Evolutionary conservation across 2,888 invertebrate genomes (phyloP).

Genomic region (Macrosoma leucophasiata): DNA sequence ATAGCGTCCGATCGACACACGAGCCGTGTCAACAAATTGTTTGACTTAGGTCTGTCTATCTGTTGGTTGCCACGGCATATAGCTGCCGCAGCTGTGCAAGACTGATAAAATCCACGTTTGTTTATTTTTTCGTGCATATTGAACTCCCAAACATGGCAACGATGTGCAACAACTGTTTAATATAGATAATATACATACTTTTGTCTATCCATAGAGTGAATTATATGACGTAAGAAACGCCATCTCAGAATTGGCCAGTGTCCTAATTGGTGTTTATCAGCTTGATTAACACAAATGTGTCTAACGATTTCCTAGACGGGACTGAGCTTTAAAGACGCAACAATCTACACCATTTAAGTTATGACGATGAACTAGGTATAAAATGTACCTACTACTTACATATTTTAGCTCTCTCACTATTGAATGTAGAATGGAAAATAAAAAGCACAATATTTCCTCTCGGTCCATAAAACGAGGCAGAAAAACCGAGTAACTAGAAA

Average conservation of each 20-base stretch:
- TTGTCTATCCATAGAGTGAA: slow-evolving; percentile 1
- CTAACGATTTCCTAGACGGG: no score
- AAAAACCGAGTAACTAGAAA: neutral
- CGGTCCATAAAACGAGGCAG: no score
- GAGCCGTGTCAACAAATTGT: slow-evolving; percentile 5
- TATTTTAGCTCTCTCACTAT: no score
- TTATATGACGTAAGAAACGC: slow-evolving; percentile 9
- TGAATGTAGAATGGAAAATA: no score
- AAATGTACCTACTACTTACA: no score
- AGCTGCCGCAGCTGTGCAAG: no score
- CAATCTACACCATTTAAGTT: no score
- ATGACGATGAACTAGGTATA: no score
- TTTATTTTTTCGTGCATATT: slow-evolving; percentile 5
- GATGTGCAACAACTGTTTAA: slow-evolving; percentile 10
- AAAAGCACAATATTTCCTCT: no score
- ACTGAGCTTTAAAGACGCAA: no score
- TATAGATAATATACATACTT: slow-evolving; percentile 8
- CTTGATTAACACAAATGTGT: slow-evolving; percentile 26
- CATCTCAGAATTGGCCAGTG: no score
- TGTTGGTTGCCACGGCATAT: no score
- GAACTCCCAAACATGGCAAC: slow-evolving; percentile 4
- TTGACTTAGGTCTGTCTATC: slow-evolving; percentile 1
- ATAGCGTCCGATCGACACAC: neutral
- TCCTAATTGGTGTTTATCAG: slow-evolving; percentile 25
- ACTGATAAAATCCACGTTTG: slow-evolving; percentile 3